Base-by-base conservation (phyloP, 2,797 vertebrate genomes). In the Zenarchopterus dispar region DNA sequence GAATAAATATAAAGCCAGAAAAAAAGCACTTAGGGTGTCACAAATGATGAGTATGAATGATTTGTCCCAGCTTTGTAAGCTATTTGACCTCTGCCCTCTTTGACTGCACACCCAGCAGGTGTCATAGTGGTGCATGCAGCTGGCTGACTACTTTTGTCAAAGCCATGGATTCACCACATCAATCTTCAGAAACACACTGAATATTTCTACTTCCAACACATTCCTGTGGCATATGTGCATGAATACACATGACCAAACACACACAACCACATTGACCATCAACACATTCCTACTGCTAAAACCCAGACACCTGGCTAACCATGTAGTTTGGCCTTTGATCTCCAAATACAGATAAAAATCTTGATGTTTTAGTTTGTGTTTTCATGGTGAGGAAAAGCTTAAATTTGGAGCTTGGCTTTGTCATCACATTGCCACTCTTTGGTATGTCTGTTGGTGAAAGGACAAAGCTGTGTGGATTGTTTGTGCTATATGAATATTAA, bases 301-400 rank as follows among this genome's bases (percentile, higher is more conserved):
- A 71, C 42, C 45, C 18, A 63, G 58, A 72, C 85, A 90, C 87
- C 85, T 91, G 87, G 71, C 76, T 64, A 84, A 86, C 84, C 76
- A 85, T n/a, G 41, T 19, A 80, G 66, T 52, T 36, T 70, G 62
- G 62, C 61, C 73, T 83, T 81, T 88, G 73, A 77, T 81, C 71
- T 65, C 39, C 53, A 54, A 4, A 22, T 57, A 39, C 31, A 56
- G 46, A 71, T 42, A 16, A 55, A 60, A 45, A 53, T 56, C 43
- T 17, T 45, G 33, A 9, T 73, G 67, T 75, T 64, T 78, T 61
- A 58, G 16, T 49, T 18, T 72, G 52, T 48, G 43, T 68, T 67
- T 39, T 36, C 6, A 51, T 41, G 50, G 16, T 56, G 39, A 59
- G 24, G 28, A 1, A 23, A 60, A 13, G 36, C 11, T 44, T 56